Base-by-base conservation (phyloP, 2,113 vertebrate species). In the Sinocyclocheilus anophthalmus region DNA sequence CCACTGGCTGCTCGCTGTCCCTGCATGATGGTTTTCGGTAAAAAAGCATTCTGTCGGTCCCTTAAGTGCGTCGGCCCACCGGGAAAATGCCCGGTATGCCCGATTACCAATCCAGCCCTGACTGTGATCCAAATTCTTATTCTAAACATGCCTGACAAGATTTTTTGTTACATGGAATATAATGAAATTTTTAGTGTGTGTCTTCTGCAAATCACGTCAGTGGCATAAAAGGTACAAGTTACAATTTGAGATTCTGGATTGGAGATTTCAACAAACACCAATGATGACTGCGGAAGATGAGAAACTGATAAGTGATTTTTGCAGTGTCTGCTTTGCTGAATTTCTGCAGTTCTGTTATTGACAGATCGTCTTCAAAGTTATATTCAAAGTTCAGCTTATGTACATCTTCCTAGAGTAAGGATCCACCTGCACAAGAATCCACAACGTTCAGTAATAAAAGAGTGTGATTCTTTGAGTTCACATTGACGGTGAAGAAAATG, bases 401-500 rank as follows among this genome's bases (percentile, higher is more conserved):
- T 85, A 84, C 16, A n/a, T 37, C 76, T 69, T 24, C 61, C 61
- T 55, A 18, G 50, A 85, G 57, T 33, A 10, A 78, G 33, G 45
- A 85, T 85, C 42, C 39, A 53, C 16, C 75, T 65, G 22, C 39
- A 78, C 26, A 22, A 48, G 50, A 79, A 70, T 79, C 84, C 24
- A 42, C 61, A 45, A 22, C n/a, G 5, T 50, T 77, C 48, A 53
- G 73, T 65, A 80, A 79, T 79, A 80, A 85, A 85, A 80, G 30
- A 59, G 5, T 4, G 14, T 61, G 72, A 76, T 61, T 59, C 37
- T 22, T 65, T 33, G 67, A 85, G 79, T 65, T 67, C 78, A 80
- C 78, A 63, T 80, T 48, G 84, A n/a, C 45, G 73, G 42, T 50
- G 73, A 26, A 76, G 48, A 80, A 85, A 79, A 85, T 26, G 48